Evolutionary conservation across 1,140 invertebrate species (phyloP).

Genomic region (Gryllus bimaculatus): DNA sequence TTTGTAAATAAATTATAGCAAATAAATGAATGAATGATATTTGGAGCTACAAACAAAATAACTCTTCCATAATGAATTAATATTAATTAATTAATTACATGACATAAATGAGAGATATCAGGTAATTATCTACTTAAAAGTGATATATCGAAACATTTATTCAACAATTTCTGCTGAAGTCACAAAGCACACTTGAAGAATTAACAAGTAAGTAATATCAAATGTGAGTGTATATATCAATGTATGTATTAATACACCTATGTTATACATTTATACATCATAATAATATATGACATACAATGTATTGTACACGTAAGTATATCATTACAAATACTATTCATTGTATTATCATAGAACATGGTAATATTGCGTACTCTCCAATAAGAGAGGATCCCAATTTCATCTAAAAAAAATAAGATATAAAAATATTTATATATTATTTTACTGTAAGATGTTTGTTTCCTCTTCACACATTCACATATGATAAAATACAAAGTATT

Average conservation of each 20-base stretch:
- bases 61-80: too few species aligned
- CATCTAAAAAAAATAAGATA: not conserved
- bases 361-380: not conserved
- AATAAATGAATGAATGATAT: constrained; percentile 14
- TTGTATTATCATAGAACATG: not conserved
- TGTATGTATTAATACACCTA: too few species aligned
- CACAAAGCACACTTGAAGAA: not conserved
- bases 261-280: not conserved
- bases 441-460: not conserved
- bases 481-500: not conserved
- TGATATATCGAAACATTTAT: not conserved
- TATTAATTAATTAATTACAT: not conserved
- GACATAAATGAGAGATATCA: too few species aligned
- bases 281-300: not conserved
- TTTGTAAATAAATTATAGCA: constrained; percentile 19
- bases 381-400: not conserved
- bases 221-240: not conserved
- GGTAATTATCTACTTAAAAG: too few species aligned
- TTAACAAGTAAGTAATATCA: not conserved
- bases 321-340: too few species aligned
- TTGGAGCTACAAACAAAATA: too few species aligned
- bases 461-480: not conserved
- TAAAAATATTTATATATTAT: not conserved
- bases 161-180: not conserved
- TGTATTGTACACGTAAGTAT: too few species aligned